Conservation (phyloP, 1,140 invertebrate genomes). For the Caerostris darwini region DNA sequence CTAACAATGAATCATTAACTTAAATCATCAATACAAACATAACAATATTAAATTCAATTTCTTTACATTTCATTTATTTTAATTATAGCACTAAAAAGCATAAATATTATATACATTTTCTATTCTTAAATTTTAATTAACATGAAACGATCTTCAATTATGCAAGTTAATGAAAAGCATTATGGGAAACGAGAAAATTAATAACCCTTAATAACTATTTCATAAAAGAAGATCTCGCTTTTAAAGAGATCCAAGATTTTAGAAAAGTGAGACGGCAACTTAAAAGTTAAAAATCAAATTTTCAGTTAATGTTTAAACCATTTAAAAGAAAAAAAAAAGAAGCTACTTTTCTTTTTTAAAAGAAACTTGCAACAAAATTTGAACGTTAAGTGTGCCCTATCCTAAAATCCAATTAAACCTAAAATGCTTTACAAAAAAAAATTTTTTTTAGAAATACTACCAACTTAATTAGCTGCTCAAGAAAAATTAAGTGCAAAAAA, state of each 20-base stretch:
- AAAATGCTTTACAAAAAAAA: constrained; percentile 35
- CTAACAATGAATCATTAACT: too few relatives aligned
- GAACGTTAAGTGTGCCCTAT: neutral
- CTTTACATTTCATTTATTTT: too few relatives aligned
- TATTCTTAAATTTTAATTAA: too few relatives aligned
- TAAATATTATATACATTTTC: too few relatives aligned
- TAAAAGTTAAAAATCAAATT: constrained; percentile 29
- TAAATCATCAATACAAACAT: too few relatives aligned
- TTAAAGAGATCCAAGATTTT: neutral
- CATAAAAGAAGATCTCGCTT: neutral
- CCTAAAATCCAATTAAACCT: constrained; percentile 63
- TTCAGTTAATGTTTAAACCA: neutral
- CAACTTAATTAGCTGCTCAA: constrained; percentile 50
- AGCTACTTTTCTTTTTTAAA: neutral
- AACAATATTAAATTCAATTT: too few relatives aligned
- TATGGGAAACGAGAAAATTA: neutral
- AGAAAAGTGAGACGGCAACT: neutral
- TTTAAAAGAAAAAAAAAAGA: neutral
- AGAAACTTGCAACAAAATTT: neutral
- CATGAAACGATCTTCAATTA: neutral
- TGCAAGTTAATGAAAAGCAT: neutral
- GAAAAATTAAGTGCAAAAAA: too few relatives aligned
- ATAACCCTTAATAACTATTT: neutral
- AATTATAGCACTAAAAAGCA: too few relatives aligned
- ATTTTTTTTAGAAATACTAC: neutral